Evolutionary conservation across 2,113 vertebrate genomes (phyloP), one percentile per base, ranked within the genome.

Genomic region (Tringa solitaria): DNA sequence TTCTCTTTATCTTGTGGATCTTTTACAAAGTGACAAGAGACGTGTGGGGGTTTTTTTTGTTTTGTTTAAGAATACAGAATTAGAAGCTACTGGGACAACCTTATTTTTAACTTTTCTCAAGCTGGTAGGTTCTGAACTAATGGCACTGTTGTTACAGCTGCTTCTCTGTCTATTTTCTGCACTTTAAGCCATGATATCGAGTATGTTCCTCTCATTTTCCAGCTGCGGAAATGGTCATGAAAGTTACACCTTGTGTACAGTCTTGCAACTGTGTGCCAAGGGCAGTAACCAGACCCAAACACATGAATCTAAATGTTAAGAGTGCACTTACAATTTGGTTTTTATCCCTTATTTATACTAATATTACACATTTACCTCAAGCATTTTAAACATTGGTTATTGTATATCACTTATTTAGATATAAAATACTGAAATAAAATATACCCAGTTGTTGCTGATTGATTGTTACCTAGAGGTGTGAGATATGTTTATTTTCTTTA

Each of bases 401-500:
- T 96, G 93, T 96, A 16, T 93, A 69, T 92, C 84, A 82, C 80
- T 79, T 90, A 72, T 43, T 95, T 96, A 93, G 86, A 74, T 96
- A 93, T 92, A 90, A 96, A 96, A 85, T 83, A 92, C 28, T 92
- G 79, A 87, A 97, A 96, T 97, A 97, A 97, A 97, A 87, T 65
- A 22, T 60, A 67, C 48, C 76, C 23, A 43, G 1, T 82, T 89
- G 78, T 93, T 85, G 93, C 7, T 26, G 72, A 85, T 94, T 89
- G 73, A 87, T 93, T 96, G 73, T 84, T 91, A 78, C 50, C 41
- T 64, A 50, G 45, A 69, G 32, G 57, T 14, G 18, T 93, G 13
- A 82, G 90, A 54, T 84, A 9, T 1, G 33, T 35, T 89, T 59
- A 8, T 68, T 89, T 56, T 91, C 22, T 85, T 16, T 53, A 1